Evolutionary conservation across 2,797 vertebrate genomes (phyloP).

Genomic region (Anguilla pacifica): DNA sequence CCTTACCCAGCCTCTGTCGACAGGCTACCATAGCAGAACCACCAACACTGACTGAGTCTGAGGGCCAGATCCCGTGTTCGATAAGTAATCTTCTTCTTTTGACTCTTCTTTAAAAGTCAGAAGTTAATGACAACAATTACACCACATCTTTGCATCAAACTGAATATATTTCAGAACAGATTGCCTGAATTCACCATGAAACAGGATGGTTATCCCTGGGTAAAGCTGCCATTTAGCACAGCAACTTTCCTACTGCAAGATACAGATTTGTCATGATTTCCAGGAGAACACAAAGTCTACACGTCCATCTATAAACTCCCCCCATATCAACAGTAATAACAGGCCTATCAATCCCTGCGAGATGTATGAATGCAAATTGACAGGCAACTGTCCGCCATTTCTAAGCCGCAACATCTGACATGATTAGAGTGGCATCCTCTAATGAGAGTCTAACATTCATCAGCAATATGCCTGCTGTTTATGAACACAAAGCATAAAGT

Average conservation of each 20-base stretch:
- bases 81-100: background rate
- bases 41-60: background rate
- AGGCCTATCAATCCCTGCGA: no score
- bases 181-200: constrained; percentile 1
- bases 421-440: constrained; percentile 12
- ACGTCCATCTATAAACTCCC: background rate
- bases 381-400: background rate
- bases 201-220: background rate
- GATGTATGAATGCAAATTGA: background rate
- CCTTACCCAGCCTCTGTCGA: background rate
- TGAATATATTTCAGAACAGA: constrained; percentile 3
- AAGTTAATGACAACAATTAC: background rate
- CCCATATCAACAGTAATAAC: background rate
- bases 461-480: background rate
- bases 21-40: constrained; percentile 22
- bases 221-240: background rate
- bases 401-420: background rate
- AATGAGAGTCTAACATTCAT: background rate
- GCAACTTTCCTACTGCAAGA: background rate
- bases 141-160: background rate
- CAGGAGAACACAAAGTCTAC: constrained; percentile 35
- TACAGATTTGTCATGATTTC: background rate
- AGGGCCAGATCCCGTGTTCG: background rate
- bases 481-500: background rate
- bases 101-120: background rate